Evolutionary conservation across 1,140 invertebrate species (phyloP).

Genomic region (Chironomus striatipennis): DNA sequence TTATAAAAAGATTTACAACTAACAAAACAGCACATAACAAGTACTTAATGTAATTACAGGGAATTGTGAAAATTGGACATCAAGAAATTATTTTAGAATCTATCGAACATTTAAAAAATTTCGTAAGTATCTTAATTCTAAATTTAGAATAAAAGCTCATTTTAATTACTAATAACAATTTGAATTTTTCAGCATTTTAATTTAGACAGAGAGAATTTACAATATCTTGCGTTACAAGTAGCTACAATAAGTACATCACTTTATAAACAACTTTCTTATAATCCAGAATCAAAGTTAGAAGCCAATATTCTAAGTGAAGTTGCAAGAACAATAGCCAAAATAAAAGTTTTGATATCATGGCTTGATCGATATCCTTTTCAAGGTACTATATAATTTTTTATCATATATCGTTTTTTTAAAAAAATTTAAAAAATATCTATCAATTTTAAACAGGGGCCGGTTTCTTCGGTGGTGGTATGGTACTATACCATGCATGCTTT

Average conservation of each 20-base stretch:
- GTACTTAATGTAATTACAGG: constrained; percentile 36
- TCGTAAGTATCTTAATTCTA: constrained; percentile 52
- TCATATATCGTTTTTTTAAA: too few species aligned
- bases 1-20: too few species aligned
- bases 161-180: too few species aligned
- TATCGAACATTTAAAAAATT: constrained; percentile 77
- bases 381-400: too few species aligned
- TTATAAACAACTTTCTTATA: constrained; percentile 48
- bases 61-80: constrained; percentile 76
- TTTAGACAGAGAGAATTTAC: constrained; percentile 80
- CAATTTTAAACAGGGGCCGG: too few species aligned
- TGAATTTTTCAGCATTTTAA: constrained; percentile 69
- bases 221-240: constrained; percentile 73
- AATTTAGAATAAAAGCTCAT: constrained; percentile 25
- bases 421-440: too few species aligned
- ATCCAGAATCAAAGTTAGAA: constrained; percentile 49
- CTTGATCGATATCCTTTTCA: constrained; percentile 58
- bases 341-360: constrained; percentile 85
- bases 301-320: constrained; percentile 76
- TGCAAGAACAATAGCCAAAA: constrained; percentile 65
- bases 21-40: too few species aligned
- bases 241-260: constrained; percentile 75
- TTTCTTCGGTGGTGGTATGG: too few species aligned
- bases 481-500: too few species aligned
- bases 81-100: constrained; percentile 89